phyloP scores from a whole-genome alignment of 2,888 invertebrate genomes.

The Tipula lateralis region DNA sequence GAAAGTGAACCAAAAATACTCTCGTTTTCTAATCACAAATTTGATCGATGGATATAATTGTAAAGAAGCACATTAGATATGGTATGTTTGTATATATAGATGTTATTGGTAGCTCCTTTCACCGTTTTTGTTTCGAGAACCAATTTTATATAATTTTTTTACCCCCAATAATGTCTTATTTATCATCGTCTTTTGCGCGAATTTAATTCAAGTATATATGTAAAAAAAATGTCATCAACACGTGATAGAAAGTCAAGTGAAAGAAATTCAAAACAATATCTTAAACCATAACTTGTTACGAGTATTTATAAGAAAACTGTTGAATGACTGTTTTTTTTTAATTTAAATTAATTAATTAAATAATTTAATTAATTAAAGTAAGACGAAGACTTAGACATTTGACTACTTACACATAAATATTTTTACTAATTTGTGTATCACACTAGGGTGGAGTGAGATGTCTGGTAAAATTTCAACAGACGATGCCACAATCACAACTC shows the following conservation, averaged over 20 bases:
- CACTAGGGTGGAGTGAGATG: too few species aligned
- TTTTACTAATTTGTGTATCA: neutral
- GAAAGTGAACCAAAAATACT: neutral
- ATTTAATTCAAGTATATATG: neutral
- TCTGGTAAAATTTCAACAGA: too few species aligned
- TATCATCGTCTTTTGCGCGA: neutral
- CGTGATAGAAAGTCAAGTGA: slow-evolving; percentile 24
- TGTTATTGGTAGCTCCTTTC: neutral
- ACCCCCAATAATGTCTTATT: neutral
- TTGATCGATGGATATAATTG: neutral
- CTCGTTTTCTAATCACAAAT: neutral
- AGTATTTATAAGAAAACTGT: neutral
- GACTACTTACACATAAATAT: neutral
- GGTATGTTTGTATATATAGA: neutral
- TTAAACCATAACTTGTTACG: neutral
- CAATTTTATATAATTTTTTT: neutral
- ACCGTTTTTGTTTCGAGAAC: neutral
- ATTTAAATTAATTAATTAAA: neutral
- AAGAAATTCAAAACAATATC: neutral
- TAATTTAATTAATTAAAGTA: neutral
- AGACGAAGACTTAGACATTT: neutral
- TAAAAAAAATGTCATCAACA: neutral
- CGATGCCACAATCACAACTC: too few species aligned
- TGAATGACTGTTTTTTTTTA: neutral
- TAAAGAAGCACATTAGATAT: neutral